Evolutionary conservation across 1,140 invertebrate species (phyloP), one percentile per base, ranked within the genome.

Genomic region (Drosophila bipectinata): DNA sequence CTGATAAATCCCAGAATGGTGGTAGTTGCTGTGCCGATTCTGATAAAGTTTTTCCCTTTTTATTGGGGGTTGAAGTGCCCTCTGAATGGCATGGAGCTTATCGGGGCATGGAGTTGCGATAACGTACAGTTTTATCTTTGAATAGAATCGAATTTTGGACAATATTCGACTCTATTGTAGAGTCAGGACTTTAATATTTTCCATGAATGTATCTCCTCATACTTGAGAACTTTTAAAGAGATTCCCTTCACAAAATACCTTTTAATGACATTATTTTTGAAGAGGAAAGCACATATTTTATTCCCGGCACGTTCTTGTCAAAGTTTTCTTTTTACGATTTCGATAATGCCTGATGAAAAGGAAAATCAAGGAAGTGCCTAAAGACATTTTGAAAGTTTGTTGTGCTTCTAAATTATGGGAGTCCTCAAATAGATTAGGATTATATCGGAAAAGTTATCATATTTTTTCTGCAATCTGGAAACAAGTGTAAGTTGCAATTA

Each of bases 61-160:
- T 12, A 37, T 74, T 55, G 60, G 61, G 79, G 79, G 80, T 44
- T 83, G 79, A 82, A 82, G 44, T 56, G 76, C 12, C 18, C 44
- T 6, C 26, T 28, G 26, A 4, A 18, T 24, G 63, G 78, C 78
- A 80, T 54, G 66, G 52, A 59, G 44, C 32, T 55, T 69, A 48
- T 69, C 60, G 59, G 34, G 59, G 1, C 18, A 18, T 18, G 18
- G 45, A 66, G 63, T 64, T 24, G 55, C 41, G 26, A 64, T 67
- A 67, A 41, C 59, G 59, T 67, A 45, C 47, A 64, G 62, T 69
- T 56, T 68, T 68, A 69, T 69, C 49, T 14, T n/a, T 0, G 0
- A 14, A 49, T 39, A 37, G 4, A 34, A 18, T 14, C 44, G 28
- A 49, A 28, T 47, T 18, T 6, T 4, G 21, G 15, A 34, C 15